These are phyloP conservation scores for Dryobota labecula DNA, from an alignment of 2,888 invertebrate species.

Conservation along the genomic window DNA sequence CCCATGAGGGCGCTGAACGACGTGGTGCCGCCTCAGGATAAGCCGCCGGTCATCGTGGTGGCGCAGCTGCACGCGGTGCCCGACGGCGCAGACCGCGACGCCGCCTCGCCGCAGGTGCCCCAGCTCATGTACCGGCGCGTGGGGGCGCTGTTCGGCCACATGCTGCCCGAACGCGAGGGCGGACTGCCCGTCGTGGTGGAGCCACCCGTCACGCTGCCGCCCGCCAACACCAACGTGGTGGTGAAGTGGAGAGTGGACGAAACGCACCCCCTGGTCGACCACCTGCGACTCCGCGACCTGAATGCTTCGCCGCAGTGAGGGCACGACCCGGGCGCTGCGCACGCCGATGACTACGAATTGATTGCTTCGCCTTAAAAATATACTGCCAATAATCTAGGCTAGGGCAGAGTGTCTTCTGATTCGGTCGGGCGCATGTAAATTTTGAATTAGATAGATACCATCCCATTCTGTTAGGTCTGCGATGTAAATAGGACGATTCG, in stretches of 20 bases:
- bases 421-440: conserved; percentile 75
- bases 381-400: conserved; percentile 75
- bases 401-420: conserved; percentile 77
- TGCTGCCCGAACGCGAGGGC: conserved; percentile 82
- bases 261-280: conserved; percentile 81
- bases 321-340: conserved; percentile 61
- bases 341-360: conserved; percentile 73
- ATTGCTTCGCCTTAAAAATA: conserved; percentile 79
- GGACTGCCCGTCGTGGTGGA: conserved; percentile 84
- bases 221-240: conserved; percentile 80
- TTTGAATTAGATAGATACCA: conserved; percentile 70
- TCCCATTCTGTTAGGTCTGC: conserved; percentile 73
- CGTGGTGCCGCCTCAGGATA: conserved; percentile 74
- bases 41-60: conserved; percentile 79
- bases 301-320: conserved; percentile 83
- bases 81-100: conserved; percentile 67
- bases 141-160: conserved; percentile 82
- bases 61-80: conserved; percentile 72
- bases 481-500: conserved; percentile 76
- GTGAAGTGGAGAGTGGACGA: conserved; percentile 80
- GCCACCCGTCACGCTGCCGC: conserved; percentile 84
- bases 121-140: conserved; percentile 81
- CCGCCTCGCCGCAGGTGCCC: conserved; percentile 68
- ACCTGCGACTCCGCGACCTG: conserved; percentile 81
- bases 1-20: conserved; percentile 84